Evolutionary conservation across 1,140 invertebrate species (phyloP).

Genomic region (Melanaphis sacchari): DNA sequence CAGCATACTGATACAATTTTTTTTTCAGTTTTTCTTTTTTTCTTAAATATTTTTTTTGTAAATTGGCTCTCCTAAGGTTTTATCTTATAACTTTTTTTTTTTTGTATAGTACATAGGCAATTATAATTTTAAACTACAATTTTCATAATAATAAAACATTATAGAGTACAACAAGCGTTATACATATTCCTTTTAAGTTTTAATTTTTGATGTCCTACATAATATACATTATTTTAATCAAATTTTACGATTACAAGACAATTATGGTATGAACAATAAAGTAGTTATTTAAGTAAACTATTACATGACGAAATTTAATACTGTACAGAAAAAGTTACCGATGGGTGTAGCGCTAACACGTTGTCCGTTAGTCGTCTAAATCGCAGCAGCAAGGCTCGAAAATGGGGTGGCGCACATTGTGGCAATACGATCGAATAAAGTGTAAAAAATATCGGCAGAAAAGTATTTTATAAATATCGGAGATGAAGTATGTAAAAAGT

Average conservation of each 20-base stretch:
- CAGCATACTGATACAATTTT: background rate
- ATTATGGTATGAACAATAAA: background rate
- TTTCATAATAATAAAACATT: slow-evolving; percentile 7
- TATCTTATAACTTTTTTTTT: background rate
- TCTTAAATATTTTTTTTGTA: background rate
- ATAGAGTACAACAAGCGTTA: slow-evolving; percentile 9
- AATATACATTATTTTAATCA: background rate
- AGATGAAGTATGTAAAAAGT: background rate
- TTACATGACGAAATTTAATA: background rate
- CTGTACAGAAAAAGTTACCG: slow-evolving; percentile 24
- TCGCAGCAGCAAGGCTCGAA: background rate
- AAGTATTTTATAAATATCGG: too few relatives aligned
- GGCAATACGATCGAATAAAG: background rate
- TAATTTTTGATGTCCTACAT: slow-evolving; percentile 23
- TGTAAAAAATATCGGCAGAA: background rate
- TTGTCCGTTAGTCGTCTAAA: slow-evolving; percentile 25
- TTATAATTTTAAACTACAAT: slow-evolving; percentile 25
- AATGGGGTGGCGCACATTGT: background rate
- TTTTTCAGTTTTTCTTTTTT: slow-evolving; percentile 2
- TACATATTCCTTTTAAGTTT: background rate
- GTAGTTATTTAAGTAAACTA: slow-evolving; percentile 21
- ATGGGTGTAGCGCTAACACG: slow-evolving; percentile 40
- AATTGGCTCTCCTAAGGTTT: slow-evolving; percentile 35
- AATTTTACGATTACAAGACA: slow-evolving; percentile 5
- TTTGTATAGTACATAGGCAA: slow-evolving; percentile 26